These are phyloP conservation scores for Carassius carassius DNA, from an alignment of 2,113 vertebrate genomes.

Conservation along the genomic window DNA sequence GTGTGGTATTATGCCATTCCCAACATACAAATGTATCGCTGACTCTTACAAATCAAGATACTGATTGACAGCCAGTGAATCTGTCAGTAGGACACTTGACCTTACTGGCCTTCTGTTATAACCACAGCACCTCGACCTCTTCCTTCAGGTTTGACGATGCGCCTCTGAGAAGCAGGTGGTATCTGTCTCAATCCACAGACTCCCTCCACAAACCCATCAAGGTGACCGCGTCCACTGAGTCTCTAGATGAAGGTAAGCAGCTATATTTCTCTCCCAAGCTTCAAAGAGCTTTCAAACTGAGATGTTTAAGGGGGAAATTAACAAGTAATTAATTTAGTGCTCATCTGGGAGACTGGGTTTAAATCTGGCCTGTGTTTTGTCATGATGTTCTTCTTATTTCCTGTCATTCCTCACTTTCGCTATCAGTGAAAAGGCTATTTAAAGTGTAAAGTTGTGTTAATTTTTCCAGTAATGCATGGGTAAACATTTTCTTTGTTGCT, in stretches of 20 bases:
- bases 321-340: not conserved
- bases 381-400: not conserved
- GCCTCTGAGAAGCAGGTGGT: conserved; percentile 84
- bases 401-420: not conserved
- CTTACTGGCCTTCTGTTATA: not conserved
- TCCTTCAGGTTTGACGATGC: conserved; percentile 83
- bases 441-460: not conserved
- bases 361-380: not conserved
- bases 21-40: not conserved
- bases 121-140: conserved; percentile 26
- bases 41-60: not conserved
- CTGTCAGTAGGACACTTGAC: not conserved
- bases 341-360: not conserved
- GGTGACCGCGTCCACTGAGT: conserved; percentile 93
- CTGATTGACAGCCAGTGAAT: not conserved
- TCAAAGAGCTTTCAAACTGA: conserved; percentile 6
- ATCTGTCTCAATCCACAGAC: conserved; percentile 94
- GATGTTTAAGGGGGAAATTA: not conserved
- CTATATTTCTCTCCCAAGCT: conserved; percentile 35
- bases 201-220: conserved; percentile 90
- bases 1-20: not conserved
- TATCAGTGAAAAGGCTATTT: not conserved
- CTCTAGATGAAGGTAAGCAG: conserved; percentile 90
- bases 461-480: not conserved
- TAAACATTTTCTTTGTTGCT: conserved; percentile 25